Conservation (phyloP, 2,888 invertebrate genomes). For the Hydrotaea cyrtoneurina region DNA sequence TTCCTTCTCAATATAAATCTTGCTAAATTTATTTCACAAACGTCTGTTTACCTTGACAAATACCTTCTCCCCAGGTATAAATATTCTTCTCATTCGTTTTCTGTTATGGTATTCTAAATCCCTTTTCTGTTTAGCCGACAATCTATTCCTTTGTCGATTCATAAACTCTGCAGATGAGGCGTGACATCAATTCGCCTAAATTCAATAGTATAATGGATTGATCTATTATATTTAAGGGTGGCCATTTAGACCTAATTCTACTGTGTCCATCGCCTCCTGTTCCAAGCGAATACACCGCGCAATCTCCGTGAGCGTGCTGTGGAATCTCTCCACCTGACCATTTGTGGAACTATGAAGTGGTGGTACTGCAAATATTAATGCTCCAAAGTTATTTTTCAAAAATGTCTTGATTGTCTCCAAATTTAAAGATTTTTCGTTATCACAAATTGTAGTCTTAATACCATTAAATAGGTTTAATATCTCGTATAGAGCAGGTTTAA, state of each 20-base stretch:
- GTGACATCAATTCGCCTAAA: constrained; percentile 24
- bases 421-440: constrained; percentile 56
- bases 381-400: constrained; percentile 32
- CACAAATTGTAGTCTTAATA: constrained; percentile 47
- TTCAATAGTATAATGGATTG: constrained; percentile 48
- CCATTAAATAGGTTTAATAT: constrained; percentile 45
- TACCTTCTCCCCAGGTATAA: not conserved
- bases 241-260: constrained; percentile 45
- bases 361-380: constrained; percentile 47
- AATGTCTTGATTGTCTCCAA: constrained; percentile 32
- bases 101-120: not conserved
- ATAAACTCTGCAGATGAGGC: not conserved
- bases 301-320: constrained; percentile 57
- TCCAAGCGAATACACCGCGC: constrained; percentile 52
- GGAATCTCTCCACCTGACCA: constrained; percentile 60
- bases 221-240: constrained; percentile 50
- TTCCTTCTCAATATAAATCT: no score
- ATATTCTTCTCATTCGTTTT: not conserved
- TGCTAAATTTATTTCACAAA: no score
- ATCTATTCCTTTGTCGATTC: no score
- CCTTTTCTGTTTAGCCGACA: not conserved
- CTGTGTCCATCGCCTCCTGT: constrained; percentile 1
- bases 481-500: constrained; percentile 23
- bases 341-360: constrained; percentile 44
- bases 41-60: not conserved